Evolutionary conservation across 2,888 invertebrate genomes (phyloP), one percentile per base, ranked within the genome.

Genomic region (Xestia sexstrigata): DNA sequence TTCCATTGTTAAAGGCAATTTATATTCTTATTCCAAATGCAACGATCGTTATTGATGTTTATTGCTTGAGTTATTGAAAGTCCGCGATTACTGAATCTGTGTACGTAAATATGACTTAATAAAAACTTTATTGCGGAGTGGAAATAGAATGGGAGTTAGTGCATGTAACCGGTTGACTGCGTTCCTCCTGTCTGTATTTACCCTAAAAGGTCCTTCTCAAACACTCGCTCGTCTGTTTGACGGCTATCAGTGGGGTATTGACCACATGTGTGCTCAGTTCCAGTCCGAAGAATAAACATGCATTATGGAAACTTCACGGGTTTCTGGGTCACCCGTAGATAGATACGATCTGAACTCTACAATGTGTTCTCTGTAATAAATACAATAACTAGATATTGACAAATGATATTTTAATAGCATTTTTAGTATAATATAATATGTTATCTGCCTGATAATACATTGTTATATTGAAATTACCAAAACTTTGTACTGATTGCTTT

Each of bases 171-270:
- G 72, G 78, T 81, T 63, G 47, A 2, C 8, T 69, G 65, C 66
- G 49, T 70, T 47, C 42, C 26, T 63, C 13, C 39, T 49, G 76
- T 47, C 62, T 66, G 60, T 69, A 74, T 79, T 78, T 82, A 66
- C 75, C 80, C 76, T 62, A 78, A 74, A 52, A 80, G 58, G 74
- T 76, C 49, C 76, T 42, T 63, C n/a, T 70, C 74, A 85, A 85
- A 85, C 69, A 85, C 74, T 77, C 60, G 47, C n/a, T 42, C 26
- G 55, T 60, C 60, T 74, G 49, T 76, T 73, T 67, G 76, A 76
- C 65, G 58, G 67, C 52, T 73, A 60, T 84, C 58, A 60, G 47
- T 26, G 42, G 74, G 71, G 17, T 78, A 77, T 81, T 80, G 81
- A 80, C 71, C 62, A 55, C 58, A 62, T 58, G 39, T 75, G 39